Evolutionary conservation across 2,888 invertebrate species (phyloP), one percentile per base, ranked within the genome.

Genomic region (Tetramorium bicarinatum): DNA sequence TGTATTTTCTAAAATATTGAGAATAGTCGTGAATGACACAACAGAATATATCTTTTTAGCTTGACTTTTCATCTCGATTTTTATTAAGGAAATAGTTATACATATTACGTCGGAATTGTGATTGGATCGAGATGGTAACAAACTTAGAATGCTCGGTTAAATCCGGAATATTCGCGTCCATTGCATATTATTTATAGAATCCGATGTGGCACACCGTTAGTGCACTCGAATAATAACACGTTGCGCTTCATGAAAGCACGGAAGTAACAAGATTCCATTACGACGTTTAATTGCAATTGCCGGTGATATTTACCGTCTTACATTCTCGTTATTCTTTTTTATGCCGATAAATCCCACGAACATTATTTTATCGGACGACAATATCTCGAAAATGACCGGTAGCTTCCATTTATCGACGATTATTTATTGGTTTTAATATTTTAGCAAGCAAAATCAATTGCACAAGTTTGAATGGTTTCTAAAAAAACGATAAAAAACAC

Each of bases 161-260:
- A 75, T 61, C 21, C 3, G n/a, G 29, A 75, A 75, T 62, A 47
- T 47, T 61, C n/a, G 21, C 18, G n/a, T 49, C 3, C 11, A 44
- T 74, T 41, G 29, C 44, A 9, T 18, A 66, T 47, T 62, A 62
- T 77, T 77, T 77, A 77, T 77, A 77, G 52, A 52, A 64, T 64
- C n/a, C 64, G 21, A 76, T 76, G 21, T 64, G 18, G 49, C n/a
- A 64, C 52, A 25, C 38, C 52, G 38, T 76, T 76, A 66, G 38
- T 38, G 52, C 38, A 52, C 52, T 38, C 34, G 41, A 77, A 77
- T 77, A 77, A 66, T 77, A 77, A 77, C 52, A 52, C n/a, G 52
- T 52, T 66, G 25, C 49, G 64, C 41, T 64, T 64, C 21, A 77
- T 66, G 66, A 66, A 66, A 25, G 18, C 25, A 66, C 76, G 76